These are phyloP conservation scores for Sphinx pinastri DNA, from an alignment of 2,888 invertebrate genomes.

Conservation along the genomic window DNA sequence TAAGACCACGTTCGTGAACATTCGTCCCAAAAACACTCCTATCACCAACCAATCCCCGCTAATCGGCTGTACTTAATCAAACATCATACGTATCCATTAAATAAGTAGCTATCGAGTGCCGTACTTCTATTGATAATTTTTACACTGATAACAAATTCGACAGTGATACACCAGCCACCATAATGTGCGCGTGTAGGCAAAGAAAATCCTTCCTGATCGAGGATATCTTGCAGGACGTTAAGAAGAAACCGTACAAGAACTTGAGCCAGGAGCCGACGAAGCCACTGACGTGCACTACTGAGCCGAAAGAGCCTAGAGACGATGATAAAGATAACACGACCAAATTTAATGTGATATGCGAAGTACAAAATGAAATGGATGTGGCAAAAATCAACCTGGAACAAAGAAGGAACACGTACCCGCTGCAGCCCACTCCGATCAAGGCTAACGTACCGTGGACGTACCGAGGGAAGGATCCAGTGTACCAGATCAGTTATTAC, in stretches of 20 bases:
- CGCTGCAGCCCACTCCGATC: constrained; percentile 68
- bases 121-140: constrained; percentile 62
- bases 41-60: constrained; percentile 18
- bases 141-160: constrained; percentile 69
- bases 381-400: constrained; percentile 55
- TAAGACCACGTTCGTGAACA: neutral
- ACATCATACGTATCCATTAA: constrained; percentile 77
- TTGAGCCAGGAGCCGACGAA: constrained; percentile 59
- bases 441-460: constrained; percentile 64
- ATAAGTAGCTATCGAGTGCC: constrained; percentile 81
- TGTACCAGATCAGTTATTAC: constrained; percentile 60
- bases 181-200: constrained; percentile 77
- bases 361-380: constrained; percentile 59
- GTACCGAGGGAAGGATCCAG: constrained; percentile 58
- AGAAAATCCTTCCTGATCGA: constrained; percentile 75
- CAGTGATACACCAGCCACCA: constrained; percentile 63
- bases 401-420: constrained; percentile 68
- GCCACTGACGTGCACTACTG: constrained; percentile 52
- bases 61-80: constrained; percentile 46
- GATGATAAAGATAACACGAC: constrained; percentile 26
- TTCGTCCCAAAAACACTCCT: neutral
- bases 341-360: constrained; percentile 41
- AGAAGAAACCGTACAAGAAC: constrained; percentile 59
- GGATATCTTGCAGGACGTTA: constrained; percentile 68
- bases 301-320: constrained; percentile 25